phyloP scores from a whole-genome alignment of 1,140 invertebrate species.

The Eriocheir sinensis region DNA sequence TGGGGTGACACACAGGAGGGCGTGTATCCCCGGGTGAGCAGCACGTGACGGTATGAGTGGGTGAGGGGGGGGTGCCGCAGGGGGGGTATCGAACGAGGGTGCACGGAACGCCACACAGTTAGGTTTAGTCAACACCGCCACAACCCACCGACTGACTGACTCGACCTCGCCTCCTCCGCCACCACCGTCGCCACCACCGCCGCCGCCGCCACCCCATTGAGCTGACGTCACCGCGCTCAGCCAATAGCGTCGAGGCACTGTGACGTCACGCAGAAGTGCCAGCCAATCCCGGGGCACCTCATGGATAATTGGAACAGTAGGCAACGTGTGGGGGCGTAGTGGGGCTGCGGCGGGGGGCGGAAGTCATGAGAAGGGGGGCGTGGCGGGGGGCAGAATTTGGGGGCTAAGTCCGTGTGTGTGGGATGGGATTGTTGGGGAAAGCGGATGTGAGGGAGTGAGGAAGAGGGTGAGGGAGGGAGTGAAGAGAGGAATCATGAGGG shows the following conservation, averaged over 20 bases:
- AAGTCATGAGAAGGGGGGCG: background rate
- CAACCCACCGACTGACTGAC: background rate
- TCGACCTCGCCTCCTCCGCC: background rate
- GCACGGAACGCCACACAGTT: background rate
- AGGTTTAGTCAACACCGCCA: background rate
- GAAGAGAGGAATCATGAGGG: no score
- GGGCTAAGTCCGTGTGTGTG: background rate
- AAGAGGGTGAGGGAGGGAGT: background rate
- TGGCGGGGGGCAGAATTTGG: background rate
- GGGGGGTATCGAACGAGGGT: no score
- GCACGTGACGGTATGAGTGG: background rate
- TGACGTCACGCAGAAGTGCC: background rate
- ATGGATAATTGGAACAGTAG: background rate
- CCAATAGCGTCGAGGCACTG: background rate
- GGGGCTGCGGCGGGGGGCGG: background rate
- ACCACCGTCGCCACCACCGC: no score
- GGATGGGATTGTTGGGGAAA: no score
- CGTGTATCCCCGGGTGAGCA: background rate
- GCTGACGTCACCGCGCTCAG: background rate
- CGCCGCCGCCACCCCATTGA: background rate
- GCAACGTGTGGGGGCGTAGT: constrained; percentile 2
- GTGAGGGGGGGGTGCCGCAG: no score
- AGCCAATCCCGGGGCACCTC: background rate
- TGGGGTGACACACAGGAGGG: background rate
- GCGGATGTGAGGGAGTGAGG: background rate